Evolutionary conservation across 2,797 vertebrate species (phyloP).

Genomic region (Myotis pilosus): DNA sequence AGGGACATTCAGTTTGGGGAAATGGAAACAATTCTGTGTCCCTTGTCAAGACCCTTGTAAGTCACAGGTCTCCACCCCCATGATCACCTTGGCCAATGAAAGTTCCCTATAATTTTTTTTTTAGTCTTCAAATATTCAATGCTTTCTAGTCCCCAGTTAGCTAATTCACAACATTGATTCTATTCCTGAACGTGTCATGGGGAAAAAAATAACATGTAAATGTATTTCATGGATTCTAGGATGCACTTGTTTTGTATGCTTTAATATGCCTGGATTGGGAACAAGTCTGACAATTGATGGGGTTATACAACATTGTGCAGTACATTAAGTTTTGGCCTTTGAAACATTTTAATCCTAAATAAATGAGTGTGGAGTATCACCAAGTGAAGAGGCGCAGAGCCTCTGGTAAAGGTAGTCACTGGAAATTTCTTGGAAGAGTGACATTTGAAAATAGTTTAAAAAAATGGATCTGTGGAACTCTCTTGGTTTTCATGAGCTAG

Average conservation of each 20-base stretch:
- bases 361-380: background rate
- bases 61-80: background rate
- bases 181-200: background rate
- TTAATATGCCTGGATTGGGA: background rate
- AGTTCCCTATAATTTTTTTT: background rate
- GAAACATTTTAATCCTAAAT: background rate
- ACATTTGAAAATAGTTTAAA: background rate
- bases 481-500: background rate
- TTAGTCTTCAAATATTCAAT: background rate
- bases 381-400: background rate
- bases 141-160: background rate
- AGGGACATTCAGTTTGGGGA: background rate
- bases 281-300: background rate
- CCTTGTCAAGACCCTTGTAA: background rate
- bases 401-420: background rate
- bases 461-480: background rate
- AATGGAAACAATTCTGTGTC: background rate
- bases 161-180: background rate
- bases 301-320: background rate
- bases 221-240: background rate
- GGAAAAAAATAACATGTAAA: background rate
- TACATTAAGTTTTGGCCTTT: background rate
- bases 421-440: background rate
- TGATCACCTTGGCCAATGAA: background rate
- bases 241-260: background rate